These are phyloP conservation scores for Cephus sareptanus DNA, from an alignment of 2,888 invertebrate genomes.

Conservation along the genomic window DNA sequence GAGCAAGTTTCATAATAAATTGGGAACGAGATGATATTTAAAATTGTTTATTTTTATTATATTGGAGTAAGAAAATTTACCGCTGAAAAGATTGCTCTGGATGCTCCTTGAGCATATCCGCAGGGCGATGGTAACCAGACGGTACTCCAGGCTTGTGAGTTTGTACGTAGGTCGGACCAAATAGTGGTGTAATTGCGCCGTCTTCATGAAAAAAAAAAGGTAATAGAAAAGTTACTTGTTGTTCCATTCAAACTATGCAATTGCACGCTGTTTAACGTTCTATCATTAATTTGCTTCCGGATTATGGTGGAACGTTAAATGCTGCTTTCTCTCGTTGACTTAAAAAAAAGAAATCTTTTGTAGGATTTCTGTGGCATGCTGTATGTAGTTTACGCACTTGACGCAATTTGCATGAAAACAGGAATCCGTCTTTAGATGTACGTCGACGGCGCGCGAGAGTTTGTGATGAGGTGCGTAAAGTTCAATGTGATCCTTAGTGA, in stretches of 20 bases:
- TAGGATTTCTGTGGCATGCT: background rate
- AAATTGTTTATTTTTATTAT: background rate
- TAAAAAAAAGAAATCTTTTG: no score
- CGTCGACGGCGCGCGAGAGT: constrained; percentile 65
- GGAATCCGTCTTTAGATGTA: constrained; percentile 69
- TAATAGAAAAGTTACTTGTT: background rate
- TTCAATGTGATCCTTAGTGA: constrained; percentile 74
- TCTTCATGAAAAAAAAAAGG: constrained; percentile 64
- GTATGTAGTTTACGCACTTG: constrained; percentile 67
- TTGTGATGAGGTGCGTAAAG: constrained; percentile 79
- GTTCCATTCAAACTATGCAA: background rate
- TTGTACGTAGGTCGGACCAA: constrained; percentile 77
- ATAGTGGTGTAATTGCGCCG: constrained; percentile 77
- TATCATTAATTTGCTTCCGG: background rate
- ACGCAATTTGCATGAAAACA: constrained; percentile 74
- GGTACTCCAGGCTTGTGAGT: constrained; percentile 73
- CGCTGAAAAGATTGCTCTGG: constrained; percentile 70
- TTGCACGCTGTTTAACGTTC: background rate
- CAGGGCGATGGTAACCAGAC: constrained; percentile 78
- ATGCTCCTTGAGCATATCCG: constrained; percentile 79
- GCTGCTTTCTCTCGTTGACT: background rate
- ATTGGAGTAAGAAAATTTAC: constrained; percentile 46
- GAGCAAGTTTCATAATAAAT: background rate
- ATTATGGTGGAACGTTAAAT: background rate
- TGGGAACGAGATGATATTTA: background rate